Evolutionary conservation across 2,797 vertebrate species (phyloP).

Genomic region (Knipowitschia caucasica): DNA sequence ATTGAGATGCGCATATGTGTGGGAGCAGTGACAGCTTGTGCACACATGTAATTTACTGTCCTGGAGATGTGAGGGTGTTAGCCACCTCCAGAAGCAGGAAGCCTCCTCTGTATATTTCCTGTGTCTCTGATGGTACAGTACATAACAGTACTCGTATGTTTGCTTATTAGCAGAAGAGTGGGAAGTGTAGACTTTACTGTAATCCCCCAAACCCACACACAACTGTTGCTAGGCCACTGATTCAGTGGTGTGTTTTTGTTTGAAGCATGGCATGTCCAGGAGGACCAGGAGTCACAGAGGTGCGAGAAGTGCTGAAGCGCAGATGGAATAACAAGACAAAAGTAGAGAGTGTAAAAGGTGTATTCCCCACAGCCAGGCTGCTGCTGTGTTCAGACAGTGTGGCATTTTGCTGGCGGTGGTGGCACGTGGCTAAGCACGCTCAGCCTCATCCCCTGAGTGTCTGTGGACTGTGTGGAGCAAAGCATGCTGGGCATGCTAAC

Average conservation of each 20-base stretch:
- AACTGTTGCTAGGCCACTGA: conserved; percentile 59
- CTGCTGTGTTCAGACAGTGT: conserved; percentile 37
- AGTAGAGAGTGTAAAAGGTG: background rate
- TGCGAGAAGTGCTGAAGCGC: background rate
- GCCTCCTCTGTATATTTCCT: conserved; percentile 17
- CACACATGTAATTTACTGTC: conserved; percentile 56
- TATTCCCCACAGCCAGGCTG: conserved; percentile 24
- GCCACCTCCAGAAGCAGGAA: conserved; percentile 42
- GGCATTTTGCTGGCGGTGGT: conserved; percentile 51
- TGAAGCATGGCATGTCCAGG: conserved; percentile 16
- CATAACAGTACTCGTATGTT: conserved; percentile 17
- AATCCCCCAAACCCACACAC: conserved; percentile 32
- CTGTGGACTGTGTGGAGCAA: conserved; percentile 17
- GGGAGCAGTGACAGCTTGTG: conserved; percentile 46
- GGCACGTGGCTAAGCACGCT: conserved; percentile 40
- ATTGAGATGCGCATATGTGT: conserved; percentile 43
- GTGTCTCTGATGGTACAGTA: conserved; percentile 5
- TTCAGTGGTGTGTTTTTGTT: conserved; percentile 48
- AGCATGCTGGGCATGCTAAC: conserved; percentile 42
- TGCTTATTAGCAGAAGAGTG: conserved; percentile 16
- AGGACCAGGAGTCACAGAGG: conserved; percentile 7
- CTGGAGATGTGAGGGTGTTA: conserved; percentile 37
- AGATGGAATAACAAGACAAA: conserved; percentile 1
- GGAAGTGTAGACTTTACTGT: conserved; percentile 26
- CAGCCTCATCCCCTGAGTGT: conserved; percentile 29